phyloP scores from a whole-genome alignment of 1,140 invertebrate species.

The Homarus americanus region DNA sequence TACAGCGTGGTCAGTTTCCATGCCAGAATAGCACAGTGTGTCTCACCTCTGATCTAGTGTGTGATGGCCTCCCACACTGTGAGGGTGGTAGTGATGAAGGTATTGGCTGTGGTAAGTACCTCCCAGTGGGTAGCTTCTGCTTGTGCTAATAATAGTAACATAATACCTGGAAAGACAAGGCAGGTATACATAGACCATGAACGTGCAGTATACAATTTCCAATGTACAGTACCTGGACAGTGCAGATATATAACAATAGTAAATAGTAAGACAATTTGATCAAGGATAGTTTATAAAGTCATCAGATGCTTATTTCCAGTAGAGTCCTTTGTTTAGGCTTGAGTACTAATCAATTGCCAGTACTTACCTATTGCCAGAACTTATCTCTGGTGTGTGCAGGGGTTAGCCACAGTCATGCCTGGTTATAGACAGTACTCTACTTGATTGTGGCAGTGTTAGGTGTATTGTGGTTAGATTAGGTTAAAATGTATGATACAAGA shows the following conservation, averaged over 20 bases:
- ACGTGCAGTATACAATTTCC: not conserved
- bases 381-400: not conserved
- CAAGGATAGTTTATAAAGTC: not conserved
- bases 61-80: slow-evolving; percentile 29
- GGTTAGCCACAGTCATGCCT: no score
- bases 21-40: not conserved
- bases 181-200: no score
- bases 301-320: not conserved
- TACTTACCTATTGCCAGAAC: no score
- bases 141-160: no score
- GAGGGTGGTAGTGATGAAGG: slow-evolving; percentile 44
- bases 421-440: no score
- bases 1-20: slow-evolving; percentile 1
- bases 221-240: no score
- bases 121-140: not conserved
- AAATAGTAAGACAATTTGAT: not conserved
- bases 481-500: not conserved
- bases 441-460: no score
- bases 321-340: not conserved
- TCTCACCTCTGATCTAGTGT: not conserved
- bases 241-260: no score
- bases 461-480: not conserved
- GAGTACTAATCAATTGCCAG: not conserved
- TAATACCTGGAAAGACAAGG: no score
- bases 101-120: slow-evolving; percentile 20